Base-by-base conservation (phyloP, 2,888 invertebrate species). In the Hydrotaea diabolus region DNA sequence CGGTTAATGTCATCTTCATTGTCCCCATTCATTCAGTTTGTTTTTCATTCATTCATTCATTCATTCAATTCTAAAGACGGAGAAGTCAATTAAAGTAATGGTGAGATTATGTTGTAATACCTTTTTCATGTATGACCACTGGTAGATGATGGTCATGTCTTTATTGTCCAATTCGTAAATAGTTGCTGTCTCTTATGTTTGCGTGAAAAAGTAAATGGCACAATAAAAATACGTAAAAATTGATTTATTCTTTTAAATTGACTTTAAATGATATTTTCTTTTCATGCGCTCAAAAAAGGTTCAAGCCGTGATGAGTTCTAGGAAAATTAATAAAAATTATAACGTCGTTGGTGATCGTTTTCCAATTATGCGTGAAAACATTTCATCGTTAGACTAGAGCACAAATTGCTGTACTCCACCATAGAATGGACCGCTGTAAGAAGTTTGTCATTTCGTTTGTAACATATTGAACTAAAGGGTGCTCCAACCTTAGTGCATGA, bases 21-120 rank as follows among this genome's bases (percentile, higher is more conserved):
- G 23, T 23, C 21, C 7, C 19, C 0, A 31, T 59, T 15, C 59
- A n/a, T n/a, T n/a, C n/a, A n/a, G n/a, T n/a, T n/a, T n/a, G n/a
- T n/a, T n/a, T n/a, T n/a, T n/a, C n/a, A 57, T 57, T 43, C 55
- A 21, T 19, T 3, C 19, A 11, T 36, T 53, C 46, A 9, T 21
- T 11, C 31, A 55, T 55, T 69, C 57, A 26, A 17, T 59, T 13
- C 15, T 59, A 43, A 71, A n/a, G n/a, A n/a, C n/a, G n/a, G 23
- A 59, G 15, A 2, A 31, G 62, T 62, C 17, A 23, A 64, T 79
- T 80, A 76, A 62, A 77, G 13, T 53, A n/a, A 55, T 74, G 17
- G 76, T 76, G 64, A 64, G 43, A 78, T 71, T 62, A 62, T 64
- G 62, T 79, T 78, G 53, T 82, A 72, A 72, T 72, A 0, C 55